Evolutionary conservation across 2,797 vertebrate species (phyloP), one percentile per base, ranked within the genome.

Genomic region (Mareca strepera): DNA sequence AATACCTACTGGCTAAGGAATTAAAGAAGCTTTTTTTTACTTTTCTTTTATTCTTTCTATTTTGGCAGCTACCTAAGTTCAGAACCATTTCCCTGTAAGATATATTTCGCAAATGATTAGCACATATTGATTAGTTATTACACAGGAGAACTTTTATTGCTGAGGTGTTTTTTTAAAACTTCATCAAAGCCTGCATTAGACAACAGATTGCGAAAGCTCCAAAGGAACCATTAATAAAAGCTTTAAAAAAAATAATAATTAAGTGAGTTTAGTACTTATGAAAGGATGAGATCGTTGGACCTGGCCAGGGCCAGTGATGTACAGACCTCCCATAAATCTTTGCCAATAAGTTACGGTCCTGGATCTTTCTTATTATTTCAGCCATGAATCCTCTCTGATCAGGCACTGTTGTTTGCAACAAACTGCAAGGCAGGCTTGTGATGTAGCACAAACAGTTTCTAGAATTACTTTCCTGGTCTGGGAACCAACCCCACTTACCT

Each of bases 131-230:
- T 95, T 94, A 87, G 53, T 92, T 95, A 86, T 73, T 94, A 90
- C 74, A 91, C 69, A 46, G 46, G 70, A 84, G 92, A 78, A 67
- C 21, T 20, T 22, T 74, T 93, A 64, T 23, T 75, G 23, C 66
- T 52, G 75, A 63, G 26, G 62, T 41, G 60, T 77, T 25, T 22
- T 76, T 77, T 77, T 64, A 17, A 70, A 76, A 92, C 53, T 89
- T 89, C 86, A 96, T 94, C 90, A 95, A 95, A 94, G 80, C 81
- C 92, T 88, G 26, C 82, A 81, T 96, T 94, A 95, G 93, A 96
- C 78, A 85, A 88, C 72, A 92, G 78, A 77, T 39, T 94, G 67
- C 66, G 93, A 92, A 91, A 78, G 53, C 46, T 86, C 84, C 89
- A 74, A 55, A 83, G 37, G 48, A 96, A 74, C 64, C 59, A 58